Base-by-base conservation (phyloP, 2,888 invertebrate genomes). In the Cerastoderma edule region DNA sequence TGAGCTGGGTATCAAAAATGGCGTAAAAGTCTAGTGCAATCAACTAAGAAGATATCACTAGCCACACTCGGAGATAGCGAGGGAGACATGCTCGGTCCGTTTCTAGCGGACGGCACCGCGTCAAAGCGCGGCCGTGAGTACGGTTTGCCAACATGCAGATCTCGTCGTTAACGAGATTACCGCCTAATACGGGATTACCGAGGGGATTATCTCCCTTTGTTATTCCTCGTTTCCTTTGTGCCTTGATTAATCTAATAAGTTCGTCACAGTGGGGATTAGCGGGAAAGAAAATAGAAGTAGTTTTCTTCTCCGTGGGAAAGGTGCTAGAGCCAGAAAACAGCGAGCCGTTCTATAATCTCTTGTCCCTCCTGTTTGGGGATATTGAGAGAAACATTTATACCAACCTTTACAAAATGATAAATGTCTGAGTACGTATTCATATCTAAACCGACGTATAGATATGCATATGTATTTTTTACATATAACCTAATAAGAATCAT, bases 171-270 rank as follows among this genome's bases (percentile, higher is more conserved):
- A 76, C 76, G 57, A 76, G 76, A 76, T 76, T 76, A 76, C 48
- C 65, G 56, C 46, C 30, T 76, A 54, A 76, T 72, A 65, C 44
- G 60, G 46, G 72, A 68, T 76, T 54, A 65, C 57, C 39, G 30
- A 46, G 8, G 46, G 54, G 72, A 70, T 78, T 73, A 78, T 67
- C 67, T 54, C 60, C 71, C 67, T 73, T 70, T 69, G 73, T 73
- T 73, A 70, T 70, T 78, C 70, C 50, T 70, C 33, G 54, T 16
- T 32, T 46, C 64, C 65, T 56, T 78, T 71, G 71, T 71, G 67
- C 48, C 27, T 76, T 75, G 67, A 74, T 74, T 80, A 80, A 80
- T 80, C 80, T 56, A 71, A 80, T 80, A 76, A 71, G 72, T 27
- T 54, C 68, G 80, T 66, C 76, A 57, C 57, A 30, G 57, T 33